Conservation (phyloP, 2,888 invertebrate species). For the Apantesis nais region DNA sequence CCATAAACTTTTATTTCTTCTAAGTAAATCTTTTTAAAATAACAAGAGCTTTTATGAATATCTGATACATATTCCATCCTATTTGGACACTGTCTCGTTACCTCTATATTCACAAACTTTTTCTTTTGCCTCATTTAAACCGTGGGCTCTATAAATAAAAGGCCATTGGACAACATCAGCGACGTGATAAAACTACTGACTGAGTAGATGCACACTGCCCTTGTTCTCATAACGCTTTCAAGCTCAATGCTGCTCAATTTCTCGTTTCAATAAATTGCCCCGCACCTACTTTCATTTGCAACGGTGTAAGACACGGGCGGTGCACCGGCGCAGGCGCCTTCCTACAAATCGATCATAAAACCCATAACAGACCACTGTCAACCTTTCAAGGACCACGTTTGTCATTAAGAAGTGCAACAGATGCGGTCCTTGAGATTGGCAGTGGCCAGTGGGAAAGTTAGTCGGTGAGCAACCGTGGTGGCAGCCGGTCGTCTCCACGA, state of each 20-base stretch:
- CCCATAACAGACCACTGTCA: constrained; percentile 59
- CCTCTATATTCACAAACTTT: background rate
- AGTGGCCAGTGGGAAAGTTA: constrained; percentile 57
- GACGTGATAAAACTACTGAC: constrained; percentile 17
- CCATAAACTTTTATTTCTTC: background rate
- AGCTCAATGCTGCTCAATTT: constrained; percentile 23
- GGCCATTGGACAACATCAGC: constrained; percentile 6
- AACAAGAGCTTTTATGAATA: background rate
- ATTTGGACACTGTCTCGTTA: background rate
- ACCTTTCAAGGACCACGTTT: constrained; percentile 64
- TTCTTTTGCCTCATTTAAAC: constrained; percentile 5
- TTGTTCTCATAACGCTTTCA: constrained; percentile 12
- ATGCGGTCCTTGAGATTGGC: constrained; percentile 75
- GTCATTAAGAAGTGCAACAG: constrained; percentile 62
- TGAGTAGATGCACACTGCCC: constrained; percentile 10
- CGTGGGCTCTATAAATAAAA: constrained; percentile 6
- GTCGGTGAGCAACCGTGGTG: constrained; percentile 71
- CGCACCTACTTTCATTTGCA: constrained; percentile 17
- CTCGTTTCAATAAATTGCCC: constrained; percentile 8
- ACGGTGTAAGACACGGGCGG: constrained; percentile 2
- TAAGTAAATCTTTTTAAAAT: background rate
- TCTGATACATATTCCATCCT: background rate
- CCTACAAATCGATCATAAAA: constrained; percentile 40
- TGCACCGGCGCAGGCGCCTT: constrained; percentile 15
- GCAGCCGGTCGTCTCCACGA: constrained; percentile 68